Conservation (phyloP, 2,888 invertebrate genomes). For the Phaedon cochleariae region DNA sequence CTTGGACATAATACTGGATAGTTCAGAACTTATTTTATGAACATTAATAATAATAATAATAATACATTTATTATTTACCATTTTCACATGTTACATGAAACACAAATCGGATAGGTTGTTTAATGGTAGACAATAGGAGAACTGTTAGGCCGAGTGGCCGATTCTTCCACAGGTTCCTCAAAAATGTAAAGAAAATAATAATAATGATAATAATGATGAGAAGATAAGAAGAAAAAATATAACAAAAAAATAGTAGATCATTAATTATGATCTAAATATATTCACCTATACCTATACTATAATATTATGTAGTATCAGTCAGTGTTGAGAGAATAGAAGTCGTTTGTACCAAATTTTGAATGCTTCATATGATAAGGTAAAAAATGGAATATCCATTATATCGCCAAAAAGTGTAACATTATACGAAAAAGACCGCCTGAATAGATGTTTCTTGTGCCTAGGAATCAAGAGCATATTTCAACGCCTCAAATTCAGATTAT, state of each 20-base stretch:
- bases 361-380: neutral
- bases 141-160: neutral
- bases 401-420: neutral
- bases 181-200: neutral
- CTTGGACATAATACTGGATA: too few relatives aligned
- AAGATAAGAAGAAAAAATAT: too few relatives aligned
- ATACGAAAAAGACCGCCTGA: neutral
- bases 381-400: neutral
- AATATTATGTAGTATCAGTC: neutral
- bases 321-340: neutral
- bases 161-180: neutral
- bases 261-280: neutral
- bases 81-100: too few relatives aligned
- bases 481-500: constrained; percentile 2
- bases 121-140: too few relatives aligned
- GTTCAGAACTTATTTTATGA: too few relatives aligned
- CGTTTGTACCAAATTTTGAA: constrained; percentile 1
- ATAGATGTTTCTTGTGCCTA: neutral
- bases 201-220: neutral
- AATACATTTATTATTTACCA: too few relatives aligned
- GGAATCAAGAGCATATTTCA: neutral
- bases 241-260: neutral
- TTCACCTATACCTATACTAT: neutral
- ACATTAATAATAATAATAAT: neutral
- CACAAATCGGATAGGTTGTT: too few relatives aligned